A percentile compares a stretch with the other conserved stretches of the same genome.
phyloP scores from a whole-genome alignment of 2,888 invertebrate genomes.

The Graphium colonna region DNA sequence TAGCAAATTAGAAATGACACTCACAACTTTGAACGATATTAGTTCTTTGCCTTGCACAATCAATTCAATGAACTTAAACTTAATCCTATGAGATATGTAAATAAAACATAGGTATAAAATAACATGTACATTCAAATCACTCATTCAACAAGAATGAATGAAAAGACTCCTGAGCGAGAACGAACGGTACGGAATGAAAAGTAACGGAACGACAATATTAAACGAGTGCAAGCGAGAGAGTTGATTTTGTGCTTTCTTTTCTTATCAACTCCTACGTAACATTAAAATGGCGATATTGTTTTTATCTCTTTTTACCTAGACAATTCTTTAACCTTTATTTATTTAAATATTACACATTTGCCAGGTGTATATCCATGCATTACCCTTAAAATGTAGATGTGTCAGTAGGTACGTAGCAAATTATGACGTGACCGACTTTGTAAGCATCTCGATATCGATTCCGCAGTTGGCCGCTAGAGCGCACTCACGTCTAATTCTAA shows the following conservation, averaged over 20 bases:
- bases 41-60: slow-evolving; percentile 1
- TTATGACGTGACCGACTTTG: slow-evolving; percentile 22
- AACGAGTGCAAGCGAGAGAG: slow-evolving; percentile 6
- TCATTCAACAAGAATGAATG: slow-evolving; percentile 21
- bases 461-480: slow-evolving; percentile 66
- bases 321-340: not conserved
- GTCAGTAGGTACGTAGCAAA: slow-evolving; percentile 14
- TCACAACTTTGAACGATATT: slow-evolving; percentile 7
- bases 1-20: not conserved
- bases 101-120: slow-evolving; percentile 3
- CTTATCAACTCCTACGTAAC: not conserved
- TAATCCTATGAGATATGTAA: not conserved
- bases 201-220: slow-evolving; percentile 13
- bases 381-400: not conserved
- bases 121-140: not conserved
- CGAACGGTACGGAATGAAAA: slow-evolving; percentile 6
- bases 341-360: not conserved
- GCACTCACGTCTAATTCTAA: slow-evolving; percentile 73
- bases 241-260: slow-evolving; percentile 1
- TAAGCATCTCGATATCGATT: slow-evolving; percentile 51
- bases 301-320: slow-evolving; percentile 8
- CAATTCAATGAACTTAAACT: slow-evolving; percentile 5
- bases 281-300: slow-evolving; percentile 1
- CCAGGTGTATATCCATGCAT: not conserved
- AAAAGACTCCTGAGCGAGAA: slow-evolving; percentile 5